These are phyloP conservation scores for Prionace glauca DNA, from an alignment of 2,797 vertebrate species.

Conservation along the genomic window DNA sequence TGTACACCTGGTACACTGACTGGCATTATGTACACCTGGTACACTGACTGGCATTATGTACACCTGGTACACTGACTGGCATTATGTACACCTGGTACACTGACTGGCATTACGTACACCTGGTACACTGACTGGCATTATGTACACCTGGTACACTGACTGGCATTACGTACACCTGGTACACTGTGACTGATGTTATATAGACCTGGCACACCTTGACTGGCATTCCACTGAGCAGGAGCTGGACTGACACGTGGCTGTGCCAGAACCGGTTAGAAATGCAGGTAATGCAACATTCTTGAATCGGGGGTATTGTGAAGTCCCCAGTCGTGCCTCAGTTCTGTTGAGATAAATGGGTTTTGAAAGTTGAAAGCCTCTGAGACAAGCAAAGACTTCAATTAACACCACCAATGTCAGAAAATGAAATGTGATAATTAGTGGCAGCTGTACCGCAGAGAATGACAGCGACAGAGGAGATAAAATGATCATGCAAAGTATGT, in stretches of 20 bases:
- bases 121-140: too few relatives aligned
- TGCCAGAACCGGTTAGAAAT: neutral
- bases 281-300: neutral
- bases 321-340: neutral
- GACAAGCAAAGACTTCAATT: neutral
- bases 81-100: too few relatives aligned
- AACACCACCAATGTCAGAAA: neutral
- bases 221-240: too few relatives aligned
- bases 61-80: too few relatives aligned
- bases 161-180: too few relatives aligned
- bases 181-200: too few relatives aligned
- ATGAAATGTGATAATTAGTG: neutral
- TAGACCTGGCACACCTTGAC: too few relatives aligned
- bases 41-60: too few relatives aligned
- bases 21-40: too few relatives aligned
- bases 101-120: too few relatives aligned
- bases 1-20: too few relatives aligned
- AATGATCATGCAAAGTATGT: neutral
- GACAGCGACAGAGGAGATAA: neutral
- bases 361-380: neutral
- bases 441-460: neutral
- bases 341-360: neutral
- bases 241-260: neutral
- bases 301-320: neutral
- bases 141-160: too few relatives aligned